phyloP scores from a whole-genome alignment of 2,888 invertebrate genomes.

The Drosophila emarginata region DNA sequence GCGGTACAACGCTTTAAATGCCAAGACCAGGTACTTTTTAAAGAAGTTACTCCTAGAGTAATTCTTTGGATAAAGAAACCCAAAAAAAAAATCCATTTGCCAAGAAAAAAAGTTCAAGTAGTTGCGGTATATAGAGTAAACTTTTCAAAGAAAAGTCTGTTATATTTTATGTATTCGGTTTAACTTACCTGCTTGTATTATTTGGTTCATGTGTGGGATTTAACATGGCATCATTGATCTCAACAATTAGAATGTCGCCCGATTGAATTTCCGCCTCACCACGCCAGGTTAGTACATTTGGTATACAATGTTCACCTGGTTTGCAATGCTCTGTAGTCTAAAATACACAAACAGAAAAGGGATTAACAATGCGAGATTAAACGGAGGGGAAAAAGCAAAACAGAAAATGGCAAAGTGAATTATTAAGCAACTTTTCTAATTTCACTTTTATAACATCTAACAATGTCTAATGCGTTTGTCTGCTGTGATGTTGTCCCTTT shows the following conservation, averaged over 20 bases:
- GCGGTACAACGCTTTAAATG: slow-evolving; percentile 14
- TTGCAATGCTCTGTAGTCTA: slow-evolving; percentile 81
- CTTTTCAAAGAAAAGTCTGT: not conserved
- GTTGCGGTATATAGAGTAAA: not conserved
- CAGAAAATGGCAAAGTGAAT: slow-evolving; percentile 58
- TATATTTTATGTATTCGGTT: not conserved
- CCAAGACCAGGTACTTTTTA: slow-evolving; percentile 10
- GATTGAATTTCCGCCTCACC: slow-evolving; percentile 88
- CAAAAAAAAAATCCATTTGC: too few species aligned
- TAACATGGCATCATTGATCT: slow-evolving; percentile 86
- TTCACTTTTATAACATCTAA: slow-evolving; percentile 59
- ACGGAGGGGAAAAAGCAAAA: slow-evolving; percentile 6
- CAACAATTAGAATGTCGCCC: slow-evolving; percentile 88
- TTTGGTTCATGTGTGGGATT: slow-evolving; percentile 73
- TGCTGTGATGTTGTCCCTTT: slow-evolving; percentile 13
- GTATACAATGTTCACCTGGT: slow-evolving; percentile 83
- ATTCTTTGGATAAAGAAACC: not conserved
- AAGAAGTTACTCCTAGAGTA: not conserved
- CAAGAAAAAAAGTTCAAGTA: slow-evolving; percentile 1
- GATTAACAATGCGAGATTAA: slow-evolving; percentile 20
- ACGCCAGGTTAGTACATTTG: slow-evolving; percentile 86
- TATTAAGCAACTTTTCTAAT: slow-evolving; percentile 75
- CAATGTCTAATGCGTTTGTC: slow-evolving; percentile 27
- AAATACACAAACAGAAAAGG: slow-evolving; percentile 10
- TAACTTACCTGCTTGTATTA: slow-evolving; percentile 72